Evolutionary conservation across 2,113 vertebrate genomes (phyloP).

Genomic region (Oxyura jamaicensis): DNA sequence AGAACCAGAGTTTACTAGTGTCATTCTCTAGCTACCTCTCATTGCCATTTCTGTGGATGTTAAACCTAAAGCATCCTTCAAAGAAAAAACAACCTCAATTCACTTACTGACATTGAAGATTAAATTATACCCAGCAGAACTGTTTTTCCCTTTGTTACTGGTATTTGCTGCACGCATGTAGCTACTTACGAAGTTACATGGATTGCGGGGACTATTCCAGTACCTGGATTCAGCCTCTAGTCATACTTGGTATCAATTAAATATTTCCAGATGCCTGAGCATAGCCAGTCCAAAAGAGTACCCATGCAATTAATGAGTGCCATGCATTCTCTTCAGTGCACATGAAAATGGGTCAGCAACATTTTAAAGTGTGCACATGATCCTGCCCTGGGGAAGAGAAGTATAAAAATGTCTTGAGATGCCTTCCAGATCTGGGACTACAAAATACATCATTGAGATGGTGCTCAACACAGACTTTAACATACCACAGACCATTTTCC

Average conservation of each 20-base stretch:
- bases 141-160: neutral
- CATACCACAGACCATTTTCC: neutral
- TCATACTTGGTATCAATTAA: slow-evolving; percentile 40
- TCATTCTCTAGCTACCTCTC: neutral
- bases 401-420: neutral
- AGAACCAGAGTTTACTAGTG: neutral
- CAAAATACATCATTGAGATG: neutral
- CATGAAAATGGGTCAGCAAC: slow-evolving; percentile 47
- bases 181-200: neutral
- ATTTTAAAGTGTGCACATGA: neutral
- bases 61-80: neutral
- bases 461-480: neutral
- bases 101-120: neutral
- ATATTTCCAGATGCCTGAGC: slow-evolving; percentile 51
- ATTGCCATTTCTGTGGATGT: neutral
- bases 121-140: neutral
- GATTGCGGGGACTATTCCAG: neutral
- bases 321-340: neutral
- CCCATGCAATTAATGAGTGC: neutral
- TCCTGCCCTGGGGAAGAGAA: neutral
- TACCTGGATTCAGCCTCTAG: slow-evolving; percentile 8
- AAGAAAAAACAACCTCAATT: neutral
- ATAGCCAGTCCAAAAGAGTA: neutral
- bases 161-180: neutral
- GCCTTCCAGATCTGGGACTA: neutral